Evolutionary conservation across 1,140 invertebrate genomes (phyloP), one percentile per base, ranked within the genome.

Genomic region (Cotesia vestalis): DNA sequence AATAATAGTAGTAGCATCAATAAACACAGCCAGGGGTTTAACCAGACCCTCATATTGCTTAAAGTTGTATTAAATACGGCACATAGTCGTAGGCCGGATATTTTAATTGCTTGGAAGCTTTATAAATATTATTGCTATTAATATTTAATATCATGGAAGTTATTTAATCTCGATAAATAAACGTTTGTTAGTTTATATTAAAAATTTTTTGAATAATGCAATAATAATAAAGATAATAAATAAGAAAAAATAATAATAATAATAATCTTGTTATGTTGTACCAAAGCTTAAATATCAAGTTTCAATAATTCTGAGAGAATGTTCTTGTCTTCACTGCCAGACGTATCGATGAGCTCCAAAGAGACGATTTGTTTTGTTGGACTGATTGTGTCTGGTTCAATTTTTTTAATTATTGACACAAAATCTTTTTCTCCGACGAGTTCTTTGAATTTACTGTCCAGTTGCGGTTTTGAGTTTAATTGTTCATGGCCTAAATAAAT

Each of bases 341-440:
- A 87, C 0, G 88, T 88, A 66, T 90, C 89, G 52, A 90, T 88
- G 4, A 91, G 81, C 66, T 87, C 84, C n/a, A 91, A 78, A 4
- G 86, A 87, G 3, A 91, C 74, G 12, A 89, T 77, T 0, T 83
- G 85, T 34, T 89, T 88, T 2, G 75, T 83, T 0, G 86, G 84
- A 53, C 87, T 85, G 2, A 86, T 71, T 6, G 85, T 84, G 66
- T 90, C 89, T 11, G 82, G 79, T 60, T 85, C 85, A 0, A 86
- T 82, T 35, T 89, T 86, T 59, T 86, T 83, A 14, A 90, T 84
- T 6, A 88, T 76, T 0, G 89, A 88, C 4, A 90, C 89, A 63
- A 90, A 90, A 36, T 88, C 79, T 70, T 88, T 86, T 11, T 89
- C 84, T 3, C 88, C 87, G n/a, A 89, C 89, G 34, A 90, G 90